Conservation (phyloP, 2,888 invertebrate genomes). For the Pasiphila rectangulata region DNA sequence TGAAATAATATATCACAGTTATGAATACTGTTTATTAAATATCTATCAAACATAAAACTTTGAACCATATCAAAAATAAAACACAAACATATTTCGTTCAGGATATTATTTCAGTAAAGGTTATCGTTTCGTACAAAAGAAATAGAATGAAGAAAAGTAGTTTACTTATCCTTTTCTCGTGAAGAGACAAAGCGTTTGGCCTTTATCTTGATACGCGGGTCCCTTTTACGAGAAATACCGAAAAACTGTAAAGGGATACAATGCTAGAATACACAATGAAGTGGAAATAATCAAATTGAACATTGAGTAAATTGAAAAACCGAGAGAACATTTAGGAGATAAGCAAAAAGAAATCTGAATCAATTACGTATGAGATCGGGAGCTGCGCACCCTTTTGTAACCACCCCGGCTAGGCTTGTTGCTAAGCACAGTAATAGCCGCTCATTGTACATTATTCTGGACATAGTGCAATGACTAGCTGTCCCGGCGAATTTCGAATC, state of each 20-base stretch:
- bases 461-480: no score
- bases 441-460: no score
- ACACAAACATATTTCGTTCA: constrained; percentile 11
- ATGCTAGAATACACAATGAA: constrained; percentile 45
- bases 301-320: constrained; percentile 49
- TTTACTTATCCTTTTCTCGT: constrained; percentile 33
- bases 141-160: constrained; percentile 30
- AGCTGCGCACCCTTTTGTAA: background rate
- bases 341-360: constrained; percentile 41
- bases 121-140: constrained; percentile 25
- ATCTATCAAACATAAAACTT: constrained; percentile 1
- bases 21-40: constrained; percentile 3
- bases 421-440: no score
- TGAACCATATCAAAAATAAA: no score
- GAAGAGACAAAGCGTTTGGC: constrained; percentile 38
- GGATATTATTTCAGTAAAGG: constrained; percentile 14
- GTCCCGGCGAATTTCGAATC: no score
- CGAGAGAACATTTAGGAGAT: constrained; percentile 39
- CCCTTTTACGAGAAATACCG: constrained; percentile 37
- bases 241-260: constrained; percentile 39
- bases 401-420: constrained; percentile 1
- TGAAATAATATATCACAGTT: background rate
- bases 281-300: constrained; percentile 44
- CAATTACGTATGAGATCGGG: constrained; percentile 29
- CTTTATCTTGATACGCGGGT: constrained; percentile 36